These are phyloP conservation scores for Serilophus lunatus DNA, from an alignment of 2,113 vertebrate genomes.

Conservation along the genomic window DNA sequence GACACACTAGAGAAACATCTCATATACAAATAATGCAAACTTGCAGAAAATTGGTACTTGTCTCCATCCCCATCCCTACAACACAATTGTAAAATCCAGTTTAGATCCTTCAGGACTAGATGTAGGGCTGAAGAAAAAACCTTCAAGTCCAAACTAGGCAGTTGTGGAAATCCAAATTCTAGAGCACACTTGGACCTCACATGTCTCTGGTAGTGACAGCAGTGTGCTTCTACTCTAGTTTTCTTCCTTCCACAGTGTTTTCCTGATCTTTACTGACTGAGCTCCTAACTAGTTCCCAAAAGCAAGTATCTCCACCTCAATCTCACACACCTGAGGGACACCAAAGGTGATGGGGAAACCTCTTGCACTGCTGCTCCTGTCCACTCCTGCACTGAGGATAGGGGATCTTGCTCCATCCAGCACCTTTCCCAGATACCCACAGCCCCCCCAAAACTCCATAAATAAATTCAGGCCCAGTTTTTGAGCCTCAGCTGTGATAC, in stretches of 20 bases:
- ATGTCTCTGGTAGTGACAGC: accelerated
- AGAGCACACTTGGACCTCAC: background rate
- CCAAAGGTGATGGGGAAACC: background rate
- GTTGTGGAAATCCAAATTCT: background rate
- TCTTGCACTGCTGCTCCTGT: background rate
- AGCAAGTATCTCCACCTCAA: background rate
- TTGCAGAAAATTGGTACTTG: background rate
- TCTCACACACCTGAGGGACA: background rate
- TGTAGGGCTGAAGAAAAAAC: background rate
- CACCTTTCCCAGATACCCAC: background rate
- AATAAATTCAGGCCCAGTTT: background rate
- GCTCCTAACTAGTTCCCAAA: background rate
- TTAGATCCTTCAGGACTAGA: background rate
- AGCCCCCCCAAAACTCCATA: background rate
- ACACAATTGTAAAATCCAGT: background rate
- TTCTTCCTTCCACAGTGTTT: background rate
- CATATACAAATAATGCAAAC: background rate
- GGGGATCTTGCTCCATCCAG: background rate
- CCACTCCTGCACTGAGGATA: background rate
- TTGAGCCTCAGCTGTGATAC: background rate
- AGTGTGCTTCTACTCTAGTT: background rate
- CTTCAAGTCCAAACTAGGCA: background rate
- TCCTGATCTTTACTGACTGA: background rate
- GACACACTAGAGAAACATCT: background rate
- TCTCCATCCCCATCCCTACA: background rate